Base-by-base conservation (phyloP, 2,888 invertebrate genomes). In the Spicauda simplicius region DNA sequence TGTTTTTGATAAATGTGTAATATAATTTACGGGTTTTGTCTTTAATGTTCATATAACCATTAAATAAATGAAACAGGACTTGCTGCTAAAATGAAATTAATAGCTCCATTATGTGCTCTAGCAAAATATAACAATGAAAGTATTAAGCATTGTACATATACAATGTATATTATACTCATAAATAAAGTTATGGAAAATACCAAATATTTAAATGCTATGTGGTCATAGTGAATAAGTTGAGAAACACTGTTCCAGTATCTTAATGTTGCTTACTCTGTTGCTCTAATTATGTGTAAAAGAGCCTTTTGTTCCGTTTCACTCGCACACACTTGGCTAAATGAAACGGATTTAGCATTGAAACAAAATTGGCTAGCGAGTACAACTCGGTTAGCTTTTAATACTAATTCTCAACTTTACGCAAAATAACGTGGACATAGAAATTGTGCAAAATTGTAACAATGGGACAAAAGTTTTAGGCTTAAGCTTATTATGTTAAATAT, bases 201-300 rank as follows among this genome's bases (percentile, higher is more conserved):
- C n/a, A n/a, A n/a, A n/a, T n/a, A n/a, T n/a, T n/a, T n/a, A n/a
- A n/a, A n/a, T n/a, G n/a, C n/a, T n/a, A n/a, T n/a, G n/a, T n/a
- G n/a, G n/a, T n/a, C n/a, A 33, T 10, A 33, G 10, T 11, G 14
- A 0, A 11, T 14, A 41, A 41, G 41, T 41, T 41, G 41, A 41
- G 41, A 41, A 41, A 11, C 14, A 41, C 41, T 41, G 41, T 41
- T 14, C n/a, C 41, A 41, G 41, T 41, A 12, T n/a, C 10, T 50
- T 50, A 18, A 18, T 50, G 18, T 50, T 50, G 50, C 50, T 4
- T 14, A 50, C 50, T 50, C 50, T 41, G 41, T 41, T 41, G 14
- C 41, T 41, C 41, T 41, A 50, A 50, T 50, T 50, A 50, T 50
- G 50, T 50, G 50, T 50, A 50, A 50, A 50, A 18, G 18, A 50